Conservation (phyloP, 1,140 invertebrate genomes). For the Aradophagus sp. region DNA sequence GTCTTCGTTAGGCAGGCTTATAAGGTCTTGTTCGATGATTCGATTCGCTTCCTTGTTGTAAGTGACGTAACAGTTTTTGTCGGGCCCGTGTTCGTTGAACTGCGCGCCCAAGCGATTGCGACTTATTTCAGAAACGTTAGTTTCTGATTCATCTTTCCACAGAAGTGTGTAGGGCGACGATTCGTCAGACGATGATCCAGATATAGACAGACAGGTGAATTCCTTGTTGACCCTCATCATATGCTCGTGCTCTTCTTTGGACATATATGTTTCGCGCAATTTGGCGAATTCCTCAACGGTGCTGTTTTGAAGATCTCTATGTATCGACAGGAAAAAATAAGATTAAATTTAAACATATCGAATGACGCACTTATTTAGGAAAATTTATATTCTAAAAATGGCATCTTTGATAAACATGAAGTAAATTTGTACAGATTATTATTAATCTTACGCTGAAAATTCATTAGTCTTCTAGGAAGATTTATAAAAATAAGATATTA, state of each 20-base stretch:
- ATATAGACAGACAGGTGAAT: constrained; percentile 42
- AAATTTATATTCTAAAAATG: no score
- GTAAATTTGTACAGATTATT: no score
- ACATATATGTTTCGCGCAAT: constrained; percentile 34
- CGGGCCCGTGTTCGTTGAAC: constrained; percentile 8
- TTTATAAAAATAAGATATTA: no score
- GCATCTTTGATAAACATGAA: no score
- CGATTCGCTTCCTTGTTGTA: constrained; percentile 26
- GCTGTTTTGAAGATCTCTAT: constrained; percentile 49
- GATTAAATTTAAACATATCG: no score
- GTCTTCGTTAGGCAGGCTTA: constrained; percentile 42
- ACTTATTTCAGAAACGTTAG: constrained; percentile 37
- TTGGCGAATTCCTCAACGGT: constrained; percentile 34
- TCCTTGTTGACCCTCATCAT: constrained; percentile 40
- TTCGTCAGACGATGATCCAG: constrained; percentile 19
- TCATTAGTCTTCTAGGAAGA: no score
- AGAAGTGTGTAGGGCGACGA: constrained; percentile 8
- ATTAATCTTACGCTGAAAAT: no score
- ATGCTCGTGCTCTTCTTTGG: constrained; percentile 37
- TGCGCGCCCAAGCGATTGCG: constrained; percentile 4
- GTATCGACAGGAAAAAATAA: no score
- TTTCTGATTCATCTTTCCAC: constrained; percentile 42
- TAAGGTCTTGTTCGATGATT: constrained; percentile 38
- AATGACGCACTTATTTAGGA: no score
- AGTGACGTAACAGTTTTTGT: constrained; percentile 20